phyloP scores from a whole-genome alignment of 2,888 invertebrate species.

The Pseudanteris insignis region DNA sequence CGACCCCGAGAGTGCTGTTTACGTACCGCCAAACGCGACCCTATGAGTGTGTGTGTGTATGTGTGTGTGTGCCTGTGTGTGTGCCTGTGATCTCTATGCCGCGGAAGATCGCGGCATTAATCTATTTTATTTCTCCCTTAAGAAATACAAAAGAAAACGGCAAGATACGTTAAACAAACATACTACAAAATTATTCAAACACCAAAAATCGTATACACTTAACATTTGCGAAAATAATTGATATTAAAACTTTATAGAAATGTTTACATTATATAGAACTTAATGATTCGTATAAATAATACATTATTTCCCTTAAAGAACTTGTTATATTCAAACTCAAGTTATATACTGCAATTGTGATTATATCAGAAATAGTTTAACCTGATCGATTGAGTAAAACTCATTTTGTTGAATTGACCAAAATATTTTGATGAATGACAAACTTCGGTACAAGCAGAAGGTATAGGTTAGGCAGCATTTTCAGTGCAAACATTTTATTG shows the following conservation, averaged over 20 bases:
- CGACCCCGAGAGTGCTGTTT: conserved; percentile 35
- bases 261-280: too few species aligned
- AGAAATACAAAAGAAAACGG: conserved; percentile 39
- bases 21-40: conserved; percentile 26
- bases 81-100: conserved; percentile 37
- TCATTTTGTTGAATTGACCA: too few species aligned
- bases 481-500: too few species aligned
- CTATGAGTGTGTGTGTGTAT: conserved; percentile 23
- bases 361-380: too few species aligned
- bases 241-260: conserved; percentile 10
- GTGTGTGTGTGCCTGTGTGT: conserved; percentile 13
- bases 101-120: conserved; percentile 42
- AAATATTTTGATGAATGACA: too few species aligned
- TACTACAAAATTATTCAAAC: conserved; percentile 37
- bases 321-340: too few species aligned
- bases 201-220: conserved; percentile 15
- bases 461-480: too few species aligned
- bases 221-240: conserved; percentile 15
- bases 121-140: conserved; percentile 43
- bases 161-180: conserved; percentile 24
- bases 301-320: too few species aligned
- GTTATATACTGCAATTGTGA: too few species aligned
- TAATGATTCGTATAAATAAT: too few species aligned
- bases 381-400: too few species aligned
- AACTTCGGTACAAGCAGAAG: too few species aligned